phyloP scores from a whole-genome alignment of 2,797 vertebrate species.

The Neosilurus hyrtlii region DNA sequence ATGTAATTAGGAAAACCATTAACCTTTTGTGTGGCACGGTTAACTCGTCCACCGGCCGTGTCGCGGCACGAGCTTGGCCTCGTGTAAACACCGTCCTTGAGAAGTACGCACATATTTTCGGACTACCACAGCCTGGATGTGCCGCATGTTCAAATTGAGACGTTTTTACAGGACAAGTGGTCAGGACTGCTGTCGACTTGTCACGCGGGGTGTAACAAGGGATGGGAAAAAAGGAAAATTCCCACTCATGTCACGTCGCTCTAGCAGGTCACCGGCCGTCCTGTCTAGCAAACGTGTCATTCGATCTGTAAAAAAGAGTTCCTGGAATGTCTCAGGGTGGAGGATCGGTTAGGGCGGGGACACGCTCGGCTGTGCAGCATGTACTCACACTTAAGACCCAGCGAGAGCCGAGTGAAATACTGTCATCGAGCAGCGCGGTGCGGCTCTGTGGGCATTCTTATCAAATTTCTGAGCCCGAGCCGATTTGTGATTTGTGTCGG shows the following conservation, averaged over 20 bases:
- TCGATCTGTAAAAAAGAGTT: constrained; percentile 63
- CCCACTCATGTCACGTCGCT: constrained; percentile 55
- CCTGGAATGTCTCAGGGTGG: constrained; percentile 60
- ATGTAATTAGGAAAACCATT: constrained; percentile 51
- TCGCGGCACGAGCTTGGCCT: background rate
- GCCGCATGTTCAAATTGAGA: background rate
- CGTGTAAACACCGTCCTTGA: constrained; percentile 44
- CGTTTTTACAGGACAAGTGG: constrained; percentile 27
- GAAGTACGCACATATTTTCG: constrained; percentile 30
- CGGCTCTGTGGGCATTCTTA: constrained; percentile 34
- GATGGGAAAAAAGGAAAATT: constrained; percentile 13
- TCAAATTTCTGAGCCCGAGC: constrained; percentile 34
- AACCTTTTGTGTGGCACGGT: constrained; percentile 36
- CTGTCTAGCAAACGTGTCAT: constrained; percentile 64
- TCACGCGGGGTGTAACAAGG: constrained; percentile 47
- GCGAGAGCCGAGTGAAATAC: constrained; percentile 44
- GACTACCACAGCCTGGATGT: constrained; percentile 14
- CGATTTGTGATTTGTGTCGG: constrained; percentile 21
- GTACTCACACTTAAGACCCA: background rate
- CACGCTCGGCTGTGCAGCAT: background rate
- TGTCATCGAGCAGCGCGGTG: background rate
- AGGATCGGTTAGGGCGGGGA: constrained; percentile 2
- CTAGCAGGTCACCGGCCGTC: constrained; percentile 56
- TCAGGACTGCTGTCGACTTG: constrained; percentile 39
- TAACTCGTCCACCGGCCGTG: constrained; percentile 29